phyloP scores from a whole-genome alignment of 2,888 invertebrate species.

The Polydrusus cervinus region DNA sequence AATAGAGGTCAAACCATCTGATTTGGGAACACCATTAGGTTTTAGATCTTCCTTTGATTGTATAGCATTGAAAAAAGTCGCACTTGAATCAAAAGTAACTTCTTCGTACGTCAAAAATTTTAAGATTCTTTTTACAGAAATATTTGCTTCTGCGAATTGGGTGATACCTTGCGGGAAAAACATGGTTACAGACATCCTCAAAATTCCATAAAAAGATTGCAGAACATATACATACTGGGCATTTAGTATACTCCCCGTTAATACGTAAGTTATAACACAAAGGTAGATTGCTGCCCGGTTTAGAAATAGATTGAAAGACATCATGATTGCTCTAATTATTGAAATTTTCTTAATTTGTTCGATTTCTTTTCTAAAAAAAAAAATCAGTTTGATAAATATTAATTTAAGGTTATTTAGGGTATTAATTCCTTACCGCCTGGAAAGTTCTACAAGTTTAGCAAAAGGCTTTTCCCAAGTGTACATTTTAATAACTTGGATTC shows the following conservation, averaged over 20 bases:
- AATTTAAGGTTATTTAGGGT: too few relatives aligned
- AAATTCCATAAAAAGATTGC: slow-evolving; percentile 83
- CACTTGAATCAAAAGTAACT: slow-evolving; percentile 50
- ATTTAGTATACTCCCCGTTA: slow-evolving; percentile 75
- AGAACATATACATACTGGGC: slow-evolving; percentile 82
- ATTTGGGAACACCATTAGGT: slow-evolving; percentile 3
- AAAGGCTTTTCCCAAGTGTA: slow-evolving; percentile 95
- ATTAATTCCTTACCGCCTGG: slow-evolving; percentile 71
- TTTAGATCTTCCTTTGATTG: slow-evolving; percentile 33
- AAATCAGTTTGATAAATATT: too few relatives aligned
- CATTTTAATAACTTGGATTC: slow-evolving; percentile 95
- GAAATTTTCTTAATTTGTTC: slow-evolving; percentile 77
- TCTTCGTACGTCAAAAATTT: slow-evolving; percentile 74
- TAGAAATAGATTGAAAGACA: slow-evolving; percentile 82
- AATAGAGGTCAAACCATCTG: slow-evolving; percentile 40
- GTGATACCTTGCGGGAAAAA: slow-evolving; percentile 77
- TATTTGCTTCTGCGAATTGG: slow-evolving; percentile 79
- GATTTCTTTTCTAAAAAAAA: slow-evolving; percentile 78
- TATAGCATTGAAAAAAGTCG: slow-evolving; percentile 42
- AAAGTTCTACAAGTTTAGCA: slow-evolving; percentile 80
- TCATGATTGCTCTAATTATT: slow-evolving; percentile 78
- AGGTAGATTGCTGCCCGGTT: slow-evolving; percentile 89
- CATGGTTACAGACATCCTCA: slow-evolving; percentile 79
- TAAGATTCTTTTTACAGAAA: slow-evolving; percentile 70
- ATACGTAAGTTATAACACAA: slow-evolving; percentile 83